Base-by-base conservation (phyloP, 2,113 vertebrate genomes). In the Leuciscus idus region DNA sequence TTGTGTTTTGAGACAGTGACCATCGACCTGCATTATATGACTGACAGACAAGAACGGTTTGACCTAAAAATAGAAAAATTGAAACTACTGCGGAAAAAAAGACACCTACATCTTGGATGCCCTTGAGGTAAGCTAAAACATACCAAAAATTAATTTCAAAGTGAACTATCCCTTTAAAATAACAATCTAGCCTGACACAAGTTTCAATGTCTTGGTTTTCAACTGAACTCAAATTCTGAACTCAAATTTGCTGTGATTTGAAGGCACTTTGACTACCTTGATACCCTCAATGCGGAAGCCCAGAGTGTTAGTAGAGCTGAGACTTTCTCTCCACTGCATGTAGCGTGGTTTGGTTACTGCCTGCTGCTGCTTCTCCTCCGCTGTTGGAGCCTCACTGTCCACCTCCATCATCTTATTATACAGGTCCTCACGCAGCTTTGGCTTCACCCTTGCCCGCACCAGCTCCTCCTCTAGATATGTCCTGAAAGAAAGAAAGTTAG, bases 271-370 rank as follows among this genome's bases (percentile, higher is more conserved):
- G 62, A 33, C 43, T 93, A 99, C 98, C 97, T 98, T 99, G 92
- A 97, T 96, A 43, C 98, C 98, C 89, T 99, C 98, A 75, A 99
- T 98, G 89, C 98, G 96, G 94, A 99, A 99, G 89, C 98, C 98
- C 70, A 99, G 93, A 2, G 96, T 98, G 92, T 96, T 95, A 88
- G 96, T 98, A 90, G 98, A 99, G 93, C 98, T 99, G 91, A 99
- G 94, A 78, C 95, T 97, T 89, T 99, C 98, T 89, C 98, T 96
- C 98, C 98, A 99, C 91, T 99, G 98, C 98, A 99, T 99, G 94
- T 99, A 99, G 55, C 98, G 96, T 2, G 97, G 97, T 85, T 99
- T 99, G 87, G 97, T 98, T 77, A 99, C 96, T 0, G 95, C 97
- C 13, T 91, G 93, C 82, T 97, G 96, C 0, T 93, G 91, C 0